Percentiles rank a stretch among this genome's conserved stretches.
Conservation (phyloP, 2,888 invertebrate genomes). For the Pammene aurita region DNA sequence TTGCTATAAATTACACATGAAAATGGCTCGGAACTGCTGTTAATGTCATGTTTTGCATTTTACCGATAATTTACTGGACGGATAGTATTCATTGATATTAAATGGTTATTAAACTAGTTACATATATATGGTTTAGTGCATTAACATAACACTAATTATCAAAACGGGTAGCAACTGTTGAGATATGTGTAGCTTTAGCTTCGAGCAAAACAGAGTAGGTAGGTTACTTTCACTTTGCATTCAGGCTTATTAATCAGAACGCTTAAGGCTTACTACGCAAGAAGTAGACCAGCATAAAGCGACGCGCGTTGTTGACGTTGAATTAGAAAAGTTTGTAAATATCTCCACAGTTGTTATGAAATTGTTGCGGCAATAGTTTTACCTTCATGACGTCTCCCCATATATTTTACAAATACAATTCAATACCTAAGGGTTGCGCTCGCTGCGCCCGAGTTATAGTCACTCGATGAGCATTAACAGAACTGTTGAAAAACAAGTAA, state of each 20-base stretch:
- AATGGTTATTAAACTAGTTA: conserved; percentile 3
- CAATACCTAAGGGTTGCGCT: conserved; percentile 82
- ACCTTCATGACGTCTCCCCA: conserved; percentile 82
- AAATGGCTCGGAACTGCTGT: conserved; percentile 59
- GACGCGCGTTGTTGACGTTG: not conserved
- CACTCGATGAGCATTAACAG: conserved; percentile 83
- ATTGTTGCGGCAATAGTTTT: conserved; percentile 78
- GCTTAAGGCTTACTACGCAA: not conserved
- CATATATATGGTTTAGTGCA: conserved; percentile 10
- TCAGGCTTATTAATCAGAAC: not conserved
- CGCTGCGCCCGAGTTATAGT: conserved; percentile 81
- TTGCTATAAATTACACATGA: conserved; percentile 68
- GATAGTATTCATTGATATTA: not conserved
- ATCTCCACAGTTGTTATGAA: conserved; percentile 70
- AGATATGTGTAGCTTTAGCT: conserved; percentile 57
- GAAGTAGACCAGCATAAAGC: not conserved
- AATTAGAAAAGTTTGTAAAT: conserved; percentile 45
- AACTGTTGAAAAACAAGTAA: conserved; percentile 83
- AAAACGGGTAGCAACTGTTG: conserved; percentile 59
- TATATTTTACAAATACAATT: conserved; percentile 81
- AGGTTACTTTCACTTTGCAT: not conserved
- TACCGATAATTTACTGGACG: conserved; percentile 42
- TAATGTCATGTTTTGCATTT: conserved; percentile 64
- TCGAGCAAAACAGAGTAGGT: not conserved
- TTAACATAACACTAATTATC: conserved; percentile 41